These are phyloP conservation scores for Himalopsyche anomala DNA, from an alignment of 2,888 invertebrate genomes.

Conservation along the genomic window DNA sequence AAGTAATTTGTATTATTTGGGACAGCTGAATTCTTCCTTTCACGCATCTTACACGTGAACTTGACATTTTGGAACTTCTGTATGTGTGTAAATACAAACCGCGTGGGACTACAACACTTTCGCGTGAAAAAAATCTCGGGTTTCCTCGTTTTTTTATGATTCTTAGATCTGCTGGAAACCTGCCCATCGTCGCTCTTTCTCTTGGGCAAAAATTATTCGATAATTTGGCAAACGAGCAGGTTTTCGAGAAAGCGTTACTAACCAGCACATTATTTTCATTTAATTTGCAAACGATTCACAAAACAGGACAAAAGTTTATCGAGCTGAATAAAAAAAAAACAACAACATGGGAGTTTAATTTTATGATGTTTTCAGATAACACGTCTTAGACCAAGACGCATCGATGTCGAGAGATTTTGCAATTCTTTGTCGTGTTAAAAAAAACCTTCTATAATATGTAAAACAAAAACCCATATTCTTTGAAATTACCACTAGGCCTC, in stretches of 20 bases:
- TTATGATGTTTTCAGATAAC: no score
- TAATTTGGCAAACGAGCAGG: not conserved
- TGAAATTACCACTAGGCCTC: no score
- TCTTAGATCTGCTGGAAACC: not conserved
- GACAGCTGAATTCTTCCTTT: not conserved
- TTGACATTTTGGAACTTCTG: slow-evolving; percentile 7
- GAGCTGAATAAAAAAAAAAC: no score
- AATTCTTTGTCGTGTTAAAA: no score
- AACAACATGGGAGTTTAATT: no score
- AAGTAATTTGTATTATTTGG: not conserved
- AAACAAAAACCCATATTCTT: no score
- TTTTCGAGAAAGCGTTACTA: not conserved
- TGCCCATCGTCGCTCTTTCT: not conserved
- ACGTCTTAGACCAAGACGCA: no score
- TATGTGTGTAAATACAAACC: not conserved
- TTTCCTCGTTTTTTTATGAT: slow-evolving; percentile 2
- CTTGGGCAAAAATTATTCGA: not conserved
- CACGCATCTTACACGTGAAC: not conserved
- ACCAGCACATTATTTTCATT: not conserved
- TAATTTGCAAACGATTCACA: no score
- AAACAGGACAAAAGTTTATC: no score
- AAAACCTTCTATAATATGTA: no score
- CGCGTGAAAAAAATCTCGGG: slow-evolving; percentile 20
- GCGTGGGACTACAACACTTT: not conserved
- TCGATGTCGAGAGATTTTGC: no score